Base-by-base conservation (phyloP, 2,888 invertebrate species). In the Drosophila mimica region DNA sequence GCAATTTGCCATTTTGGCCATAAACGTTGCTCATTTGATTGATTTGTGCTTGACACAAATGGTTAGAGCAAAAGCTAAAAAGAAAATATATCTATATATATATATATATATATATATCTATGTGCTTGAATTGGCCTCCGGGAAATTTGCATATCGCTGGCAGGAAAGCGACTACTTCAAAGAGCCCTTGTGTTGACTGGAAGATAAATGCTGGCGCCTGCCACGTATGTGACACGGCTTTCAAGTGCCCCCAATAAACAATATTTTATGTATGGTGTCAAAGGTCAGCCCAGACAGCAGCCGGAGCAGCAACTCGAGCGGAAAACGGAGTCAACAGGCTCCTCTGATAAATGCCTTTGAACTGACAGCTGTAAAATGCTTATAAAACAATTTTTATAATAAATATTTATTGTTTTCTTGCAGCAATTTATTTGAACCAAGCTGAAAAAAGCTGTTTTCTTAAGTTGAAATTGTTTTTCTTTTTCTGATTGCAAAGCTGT, bases 1-100 rank as follows among this genome's bases (percentile, higher is more conserved):
- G 83, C 89, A 88, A 90, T 90, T 90, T 86, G 84, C 87, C 81
- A 81, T 79, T 82, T 86, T 58, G 81, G 74, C 58, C 89, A 88
- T 90, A 84, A 88, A 83, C 83, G 86, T 57, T 57, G 74, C 74
- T 59, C 85, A 76, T 89, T 85, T 85, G 85, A 85, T 85, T 85
- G 85, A 90, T 85, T 90, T 86, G 87, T 67, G 76, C 63, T 53
- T 51, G 66, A 40, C 68, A 52, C 28, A 48, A 51, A 51, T 43
- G 6, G 43, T n/a, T 25, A 15, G 15, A 46, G 52, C 25, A 53
- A 49, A 57, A 40, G 36, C 31, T 11, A 51, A 28, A 30, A 31
- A 36, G 6, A 20, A 40, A 43, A 28, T 0, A 17, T 17, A 36
- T 38, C 17, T 33, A 11, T 13, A 34, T 25, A 25, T 25, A 3